Evolutionary conservation across 2,797 vertebrate species (phyloP), one percentile per base, ranked within the genome.

Genomic region (Amblyraja radiata): DNA sequence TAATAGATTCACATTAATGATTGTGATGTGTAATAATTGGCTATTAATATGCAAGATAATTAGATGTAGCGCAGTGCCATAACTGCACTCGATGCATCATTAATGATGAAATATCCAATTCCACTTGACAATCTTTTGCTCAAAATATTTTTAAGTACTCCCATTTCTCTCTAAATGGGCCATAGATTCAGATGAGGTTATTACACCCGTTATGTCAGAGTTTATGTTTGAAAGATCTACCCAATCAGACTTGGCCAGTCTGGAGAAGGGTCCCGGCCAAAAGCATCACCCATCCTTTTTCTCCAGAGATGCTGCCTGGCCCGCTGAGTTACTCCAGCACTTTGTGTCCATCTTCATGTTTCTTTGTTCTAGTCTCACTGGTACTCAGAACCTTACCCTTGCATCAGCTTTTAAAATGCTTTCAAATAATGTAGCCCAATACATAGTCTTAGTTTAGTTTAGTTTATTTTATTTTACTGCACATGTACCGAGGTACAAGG

Each of bases 1-100:
- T 88, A 88, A 88, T 88, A 88, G 84, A 88, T 88, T 68, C 32
- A 88, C 61, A 86, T 86, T 86, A 63, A 86, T 63, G 68, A 88
- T 36, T 65, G 84, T 65, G 32, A 36, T 63, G 32, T 68, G n/a
- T 36, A 68, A 68, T 63, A 88, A 68, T 65, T 88, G 61, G 61
- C 61, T 36, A 68, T 65, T 36, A 68, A 18, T 13, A 7, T 88
- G 63, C 16, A 88, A 63, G 84, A 65, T 88, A 88, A 88, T 88
- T 65, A 32, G 36, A 88, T 36, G 8, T 32, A 21, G 32, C 65
- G 68, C n/a, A 68, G 63, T 68, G n/a, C 63, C n/a, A 36, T 88
- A 36, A 88, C n/a, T 68, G 84, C 32, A 88, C n/a, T 36, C 61
- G 36, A 13, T 88, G 14, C 7, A 68, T 14, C 8, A 36, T 88